Percentiles rank a stretch among this genome's conserved stretches.
phyloP scores from a whole-genome alignment of 1,140 invertebrate genomes.

The Drosophila pseudoananassae region DNA sequence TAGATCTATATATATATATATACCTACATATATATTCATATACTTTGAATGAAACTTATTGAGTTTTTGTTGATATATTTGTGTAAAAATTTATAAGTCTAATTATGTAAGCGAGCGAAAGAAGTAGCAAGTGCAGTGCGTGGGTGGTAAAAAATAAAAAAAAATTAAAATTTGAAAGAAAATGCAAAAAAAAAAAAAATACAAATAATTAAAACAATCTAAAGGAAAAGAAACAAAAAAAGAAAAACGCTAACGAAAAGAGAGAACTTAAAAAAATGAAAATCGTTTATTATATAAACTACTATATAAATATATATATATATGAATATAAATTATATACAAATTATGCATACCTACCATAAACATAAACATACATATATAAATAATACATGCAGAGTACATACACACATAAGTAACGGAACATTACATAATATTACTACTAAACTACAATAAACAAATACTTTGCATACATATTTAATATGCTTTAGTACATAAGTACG shows the following conservation, averaged over 20 bases:
- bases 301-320: slow-evolving; percentile 60
- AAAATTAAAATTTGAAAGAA: neutral
- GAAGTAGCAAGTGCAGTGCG: slow-evolving; percentile 19
- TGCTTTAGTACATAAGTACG: slow-evolving; percentile 63
- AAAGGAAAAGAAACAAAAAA: slow-evolving; percentile 34
- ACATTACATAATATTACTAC: slow-evolving; percentile 78
- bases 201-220: slow-evolving; percentile 35
- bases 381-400: slow-evolving; percentile 54
- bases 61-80: slow-evolving; percentile 75
- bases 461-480: slow-evolving; percentile 64
- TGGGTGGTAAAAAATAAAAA: slow-evolving; percentile 25
- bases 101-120: slow-evolving; percentile 44
- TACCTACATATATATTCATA: slow-evolving; percentile 19
- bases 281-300: slow-evolving; percentile 82
- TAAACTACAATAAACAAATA: slow-evolving; percentile 53
- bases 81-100: slow-evolving; percentile 53
- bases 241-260: slow-evolving; percentile 23
- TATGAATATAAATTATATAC: slow-evolving; percentile 58
- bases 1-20: slow-evolving; percentile 27
- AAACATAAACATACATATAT: slow-evolving; percentile 53
- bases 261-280: slow-evolving; percentile 50
- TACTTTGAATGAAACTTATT: slow-evolving; percentile 64
- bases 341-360: slow-evolving; percentile 55
- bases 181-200: slow-evolving; percentile 1
- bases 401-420: slow-evolving; percentile 74